Evolutionary conservation across 2,113 vertebrate genomes (phyloP).

Genomic region (Strigops habroptila): DNA sequence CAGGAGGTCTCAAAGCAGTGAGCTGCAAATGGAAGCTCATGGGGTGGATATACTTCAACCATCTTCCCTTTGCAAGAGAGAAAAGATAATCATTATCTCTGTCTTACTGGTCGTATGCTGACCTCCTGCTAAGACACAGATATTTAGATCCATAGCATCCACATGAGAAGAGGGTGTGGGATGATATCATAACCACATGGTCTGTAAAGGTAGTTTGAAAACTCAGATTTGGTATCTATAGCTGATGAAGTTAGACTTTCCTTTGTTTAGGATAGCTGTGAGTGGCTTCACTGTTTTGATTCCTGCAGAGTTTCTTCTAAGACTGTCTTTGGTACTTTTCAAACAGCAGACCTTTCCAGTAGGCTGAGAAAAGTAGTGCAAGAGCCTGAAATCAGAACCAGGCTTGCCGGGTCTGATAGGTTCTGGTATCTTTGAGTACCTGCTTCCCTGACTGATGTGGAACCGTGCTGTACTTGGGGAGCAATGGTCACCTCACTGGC

Average conservation of each 20-base stretch:
- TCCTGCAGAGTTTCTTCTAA: neutral
- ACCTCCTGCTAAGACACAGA: neutral
- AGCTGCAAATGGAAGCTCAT: neutral
- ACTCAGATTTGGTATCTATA: neutral
- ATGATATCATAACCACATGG: neutral
- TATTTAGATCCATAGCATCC: neutral
- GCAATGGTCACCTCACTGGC: fast-evolving
- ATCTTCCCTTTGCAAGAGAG: neutral
- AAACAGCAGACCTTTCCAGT: neutral
- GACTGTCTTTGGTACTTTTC: neutral
- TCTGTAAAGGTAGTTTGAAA: neutral
- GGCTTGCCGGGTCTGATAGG: neutral
- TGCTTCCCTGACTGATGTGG: neutral
- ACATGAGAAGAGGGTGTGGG: neutral
- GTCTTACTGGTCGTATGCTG: neutral
- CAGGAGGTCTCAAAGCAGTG: neutral
- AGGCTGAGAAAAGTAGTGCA: neutral
- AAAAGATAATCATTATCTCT: neutral
- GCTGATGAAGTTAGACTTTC: neutral
- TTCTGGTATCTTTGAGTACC: neutral
- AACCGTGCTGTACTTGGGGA: fast-evolving
- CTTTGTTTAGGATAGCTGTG: neutral
- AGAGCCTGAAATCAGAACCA: neutral
- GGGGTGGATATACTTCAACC: neutral
- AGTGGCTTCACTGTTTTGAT: neutral